These are phyloP conservation scores for Equus quagga DNA, from an alignment of 2,113 vertebrate genomes.

Conservation along the genomic window DNA sequence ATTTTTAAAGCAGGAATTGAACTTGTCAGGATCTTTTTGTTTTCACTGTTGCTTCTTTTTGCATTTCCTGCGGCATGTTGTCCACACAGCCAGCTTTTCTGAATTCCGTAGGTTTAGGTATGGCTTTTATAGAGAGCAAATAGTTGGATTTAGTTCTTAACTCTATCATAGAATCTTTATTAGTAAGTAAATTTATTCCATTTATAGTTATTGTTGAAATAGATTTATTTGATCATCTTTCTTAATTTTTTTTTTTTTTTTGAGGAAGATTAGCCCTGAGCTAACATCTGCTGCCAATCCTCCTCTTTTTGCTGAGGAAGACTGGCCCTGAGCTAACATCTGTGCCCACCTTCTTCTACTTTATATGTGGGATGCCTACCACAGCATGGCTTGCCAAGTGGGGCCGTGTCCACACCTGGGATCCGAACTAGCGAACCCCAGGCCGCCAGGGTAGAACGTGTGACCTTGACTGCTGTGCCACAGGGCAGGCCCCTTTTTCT, in stretches of 20 bases:
- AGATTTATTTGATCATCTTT: not conserved
- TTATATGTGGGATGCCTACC: no score
- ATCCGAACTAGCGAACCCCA: no score
- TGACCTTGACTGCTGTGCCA: no score
- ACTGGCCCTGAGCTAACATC: no score
- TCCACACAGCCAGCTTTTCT: not conserved
- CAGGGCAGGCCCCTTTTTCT: no score
- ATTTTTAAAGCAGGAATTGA: not conserved
- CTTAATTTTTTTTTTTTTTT: not conserved
- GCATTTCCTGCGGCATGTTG: not conserved
- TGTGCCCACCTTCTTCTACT: no score
- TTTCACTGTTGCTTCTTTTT: not conserved
- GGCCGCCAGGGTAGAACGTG: no score
- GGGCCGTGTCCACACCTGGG: no score
- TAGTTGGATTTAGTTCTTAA: not conserved
- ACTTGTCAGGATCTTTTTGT: not conserved
- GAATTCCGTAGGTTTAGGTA: not conserved
- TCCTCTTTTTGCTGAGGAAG: no score
- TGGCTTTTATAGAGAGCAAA: not conserved
- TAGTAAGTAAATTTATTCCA: not conserved
- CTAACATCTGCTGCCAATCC: no score
- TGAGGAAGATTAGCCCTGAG: no score
- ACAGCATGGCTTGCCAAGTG: no score
- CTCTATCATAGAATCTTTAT: not conserved
- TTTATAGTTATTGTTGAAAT: not conserved